These are phyloP conservation scores for Ctenomys sociabilis DNA, from an alignment of 2,113 vertebrate genomes.

Conservation along the genomic window DNA sequence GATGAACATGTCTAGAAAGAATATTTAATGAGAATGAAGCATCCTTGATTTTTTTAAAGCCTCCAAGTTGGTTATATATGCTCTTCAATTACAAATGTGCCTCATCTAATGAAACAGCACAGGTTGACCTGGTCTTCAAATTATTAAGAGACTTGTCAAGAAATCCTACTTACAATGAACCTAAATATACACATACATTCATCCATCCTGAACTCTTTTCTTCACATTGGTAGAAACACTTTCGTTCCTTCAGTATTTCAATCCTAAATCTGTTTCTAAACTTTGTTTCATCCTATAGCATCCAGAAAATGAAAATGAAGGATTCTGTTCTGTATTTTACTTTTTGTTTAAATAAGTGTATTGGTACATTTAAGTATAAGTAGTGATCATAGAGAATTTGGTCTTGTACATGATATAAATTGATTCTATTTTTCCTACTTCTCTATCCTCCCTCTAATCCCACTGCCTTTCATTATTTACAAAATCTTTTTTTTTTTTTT, in stretches of 20 bases:
- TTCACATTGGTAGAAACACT: neutral
- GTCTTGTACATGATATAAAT: neutral
- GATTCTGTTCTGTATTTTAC: neutral
- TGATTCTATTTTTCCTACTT: neutral
- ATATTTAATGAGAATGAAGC: neutral
- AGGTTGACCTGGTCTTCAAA: neutral
- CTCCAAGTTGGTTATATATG: neutral
- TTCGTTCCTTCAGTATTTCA: neutral
- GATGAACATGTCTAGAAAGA: neutral
- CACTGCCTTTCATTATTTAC: neutral
- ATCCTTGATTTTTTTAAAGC: neutral
- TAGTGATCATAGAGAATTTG: neutral
- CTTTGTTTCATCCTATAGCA: neutral
- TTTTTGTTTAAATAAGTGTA: neutral
- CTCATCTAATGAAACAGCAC: neutral
- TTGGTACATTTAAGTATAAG: neutral
- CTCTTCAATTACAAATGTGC: neutral
- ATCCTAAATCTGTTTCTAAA: neutral
- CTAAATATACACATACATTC: neutral
- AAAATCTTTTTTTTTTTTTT: no score
- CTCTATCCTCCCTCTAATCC: neutral
- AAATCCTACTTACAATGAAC: neutral
- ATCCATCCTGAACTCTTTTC: neutral
- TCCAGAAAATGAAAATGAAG: neutral
- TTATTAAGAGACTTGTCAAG: neutral